Conservation (phyloP, 2,888 invertebrate genomes). For the Drosophila imparisetae region DNA sequence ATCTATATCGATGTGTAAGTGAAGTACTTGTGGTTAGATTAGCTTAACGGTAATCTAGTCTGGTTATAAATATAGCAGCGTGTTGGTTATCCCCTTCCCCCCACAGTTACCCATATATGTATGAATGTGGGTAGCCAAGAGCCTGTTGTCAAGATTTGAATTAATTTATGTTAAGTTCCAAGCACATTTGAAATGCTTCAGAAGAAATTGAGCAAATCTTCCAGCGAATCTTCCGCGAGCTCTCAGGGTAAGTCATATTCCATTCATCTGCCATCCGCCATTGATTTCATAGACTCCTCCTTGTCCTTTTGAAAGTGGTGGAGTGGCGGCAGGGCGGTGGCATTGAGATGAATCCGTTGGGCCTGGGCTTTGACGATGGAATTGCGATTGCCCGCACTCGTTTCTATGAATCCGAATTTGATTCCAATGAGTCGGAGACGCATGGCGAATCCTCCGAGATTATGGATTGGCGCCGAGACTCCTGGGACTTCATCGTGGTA, state of each 20-base stretch:
- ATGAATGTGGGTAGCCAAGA: not conserved
- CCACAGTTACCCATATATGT: not conserved
- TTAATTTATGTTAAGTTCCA: not conserved
- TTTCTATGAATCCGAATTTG: slow-evolving; percentile 27
- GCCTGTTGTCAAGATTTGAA: slow-evolving; percentile 7
- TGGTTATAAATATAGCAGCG: too few relatives aligned
- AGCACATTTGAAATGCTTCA: slow-evolving; percentile 11
- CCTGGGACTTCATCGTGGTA: slow-evolving; percentile 14
- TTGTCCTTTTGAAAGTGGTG: not conserved
- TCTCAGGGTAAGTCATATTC: slow-evolving; percentile 3
- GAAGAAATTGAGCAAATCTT: not conserved
- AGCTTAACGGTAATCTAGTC: slow-evolving; percentile 8
- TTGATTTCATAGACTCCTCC: not conserved
- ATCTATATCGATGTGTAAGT: slow-evolving; percentile 19
- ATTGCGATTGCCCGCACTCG: not conserved
- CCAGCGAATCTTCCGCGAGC: not conserved
- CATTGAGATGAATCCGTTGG: not conserved
- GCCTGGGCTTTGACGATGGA: not conserved
- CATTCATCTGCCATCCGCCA: not conserved
- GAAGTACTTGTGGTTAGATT: slow-evolving; percentile 22
- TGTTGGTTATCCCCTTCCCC: too few relatives aligned
- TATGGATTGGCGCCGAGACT: slow-evolving; percentile 3
- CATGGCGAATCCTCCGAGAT: not conserved
- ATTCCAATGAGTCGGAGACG: not conserved
- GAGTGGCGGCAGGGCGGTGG: not conserved